Evolutionary conservation across 2,113 vertebrate species (phyloP).

Genomic region (Saccopteryx leptura): DNA sequence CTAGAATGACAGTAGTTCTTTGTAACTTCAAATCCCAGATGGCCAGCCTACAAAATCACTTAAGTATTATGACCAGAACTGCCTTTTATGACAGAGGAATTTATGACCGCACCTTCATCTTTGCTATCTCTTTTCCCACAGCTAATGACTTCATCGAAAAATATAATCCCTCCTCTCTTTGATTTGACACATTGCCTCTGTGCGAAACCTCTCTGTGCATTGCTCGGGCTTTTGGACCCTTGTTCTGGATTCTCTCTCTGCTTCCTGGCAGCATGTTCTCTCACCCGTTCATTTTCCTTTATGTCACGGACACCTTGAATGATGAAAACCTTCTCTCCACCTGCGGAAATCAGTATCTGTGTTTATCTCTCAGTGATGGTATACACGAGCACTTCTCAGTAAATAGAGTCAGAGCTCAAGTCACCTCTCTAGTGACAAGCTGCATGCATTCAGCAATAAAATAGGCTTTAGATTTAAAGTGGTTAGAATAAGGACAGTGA

Average conservation of each 20-base stretch:
- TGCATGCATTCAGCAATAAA: background rate
- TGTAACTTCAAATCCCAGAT: background rate
- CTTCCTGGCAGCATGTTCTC: background rate
- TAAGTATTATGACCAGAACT: background rate
- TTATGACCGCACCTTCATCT: background rate
- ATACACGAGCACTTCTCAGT: background rate
- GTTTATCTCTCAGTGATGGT: background rate
- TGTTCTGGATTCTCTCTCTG: background rate
- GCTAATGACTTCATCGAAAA: background rate
- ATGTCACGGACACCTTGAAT: background rate
- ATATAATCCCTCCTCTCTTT: background rate
- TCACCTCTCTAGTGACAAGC: background rate
- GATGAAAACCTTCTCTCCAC: slow-evolving; percentile 35
- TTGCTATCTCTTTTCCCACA: background rate
- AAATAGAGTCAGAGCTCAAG: background rate
- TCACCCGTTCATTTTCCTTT: background rate
- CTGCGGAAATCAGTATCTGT: background rate
- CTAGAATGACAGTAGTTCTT: background rate
- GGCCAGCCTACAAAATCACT: background rate
- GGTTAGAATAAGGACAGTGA: background rate
- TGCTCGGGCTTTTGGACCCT: background rate
- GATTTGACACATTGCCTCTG: background rate
- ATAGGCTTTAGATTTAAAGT: background rate
- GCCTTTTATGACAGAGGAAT: background rate
- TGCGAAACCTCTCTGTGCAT: background rate